Evolutionary conservation across 2,888 invertebrate species (phyloP), one percentile per base, ranked within the genome.

Genomic region (Eumerus sabulonum): DNA sequence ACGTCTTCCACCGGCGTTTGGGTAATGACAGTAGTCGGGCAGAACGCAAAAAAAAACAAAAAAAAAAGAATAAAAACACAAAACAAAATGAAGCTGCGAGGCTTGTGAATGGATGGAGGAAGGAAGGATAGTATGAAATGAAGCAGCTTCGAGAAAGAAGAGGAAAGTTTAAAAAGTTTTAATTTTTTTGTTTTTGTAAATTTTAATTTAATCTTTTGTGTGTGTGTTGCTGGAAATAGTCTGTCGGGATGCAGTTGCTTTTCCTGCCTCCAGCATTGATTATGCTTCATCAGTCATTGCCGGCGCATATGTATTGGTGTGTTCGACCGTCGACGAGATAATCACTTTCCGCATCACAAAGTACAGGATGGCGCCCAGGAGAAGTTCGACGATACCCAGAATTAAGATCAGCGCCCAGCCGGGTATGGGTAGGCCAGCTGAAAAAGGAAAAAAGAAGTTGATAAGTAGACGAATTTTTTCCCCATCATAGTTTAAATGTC

Each of bases 351-450:
- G 92, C 91, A 95, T 90, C 11, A 92, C 87, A 0, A 92, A 89
- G 84, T 93, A 95, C 0, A 95, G 85, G 7, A 93, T 90, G 1
- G 91, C 94, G 45, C 95, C 95, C n/a, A 93, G 84, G 2, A 93
- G 72, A 36, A 95, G 86, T 91, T 95, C 93, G 48, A 91, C 92
- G 11, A 94, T 86, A 17, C 93, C 94, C 14, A 93, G 90, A 83
- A 95, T 88, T 19, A 94, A 85, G 73, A 94, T 92, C 72, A 94
- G 92, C 0, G 93, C 93, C 95, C 95, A 95, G 0, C 94, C 94
- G 76, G 95, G 95, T 82, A 95, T 92, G 9, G 92, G 91, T 62
- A 92, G 91, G 56, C 93, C 92, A 87, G 88, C 94, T 95, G 82
- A 57, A 84, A 74, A 51, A 57, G 50, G 44, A 57, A 68, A 45